phyloP scores from a whole-genome alignment of 1,140 invertebrate species.

The Nixonia krombeini region DNA sequence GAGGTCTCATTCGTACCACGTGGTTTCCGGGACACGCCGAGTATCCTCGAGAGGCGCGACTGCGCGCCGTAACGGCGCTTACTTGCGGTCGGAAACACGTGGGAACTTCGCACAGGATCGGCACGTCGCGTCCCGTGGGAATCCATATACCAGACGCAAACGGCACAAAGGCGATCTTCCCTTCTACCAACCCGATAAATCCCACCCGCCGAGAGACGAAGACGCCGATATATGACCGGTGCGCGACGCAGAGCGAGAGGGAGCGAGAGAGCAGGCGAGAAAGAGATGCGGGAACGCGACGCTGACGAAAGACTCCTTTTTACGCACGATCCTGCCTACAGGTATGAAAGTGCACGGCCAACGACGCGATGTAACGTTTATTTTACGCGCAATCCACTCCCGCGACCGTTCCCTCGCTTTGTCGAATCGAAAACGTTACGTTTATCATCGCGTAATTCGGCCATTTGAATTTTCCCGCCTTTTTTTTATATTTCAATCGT shows the following conservation, averaged over 20 bases:
- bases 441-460: too few species aligned
- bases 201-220: slow-evolving; percentile 39
- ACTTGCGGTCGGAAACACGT: slow-evolving; percentile 60
- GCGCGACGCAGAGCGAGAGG: slow-evolving; percentile 11
- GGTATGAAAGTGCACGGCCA: neutral
- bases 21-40: slow-evolving; percentile 49
- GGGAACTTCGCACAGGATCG: slow-evolving; percentile 56
- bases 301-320: neutral
- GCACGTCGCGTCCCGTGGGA: slow-evolving; percentile 57
- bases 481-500: too few species aligned
- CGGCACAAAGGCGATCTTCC: slow-evolving; percentile 49
- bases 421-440: too few species aligned
- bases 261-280: neutral
- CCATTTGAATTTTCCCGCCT: too few species aligned
- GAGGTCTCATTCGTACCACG: slow-evolving; percentile 24
- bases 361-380: neutral
- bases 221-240: too few species aligned
- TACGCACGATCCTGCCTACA: neutral
- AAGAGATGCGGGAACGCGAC: neutral
- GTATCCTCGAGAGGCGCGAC: slow-evolving; percentile 45
- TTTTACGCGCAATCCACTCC: neutral
- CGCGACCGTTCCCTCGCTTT: too few species aligned
- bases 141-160: slow-evolving; percentile 48
- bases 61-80: slow-evolving; percentile 56
- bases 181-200: slow-evolving; percentile 39